These are phyloP conservation scores for Phyllotreta striolata DNA, from an alignment of 2,888 invertebrate genomes.

Conservation along the genomic window DNA sequence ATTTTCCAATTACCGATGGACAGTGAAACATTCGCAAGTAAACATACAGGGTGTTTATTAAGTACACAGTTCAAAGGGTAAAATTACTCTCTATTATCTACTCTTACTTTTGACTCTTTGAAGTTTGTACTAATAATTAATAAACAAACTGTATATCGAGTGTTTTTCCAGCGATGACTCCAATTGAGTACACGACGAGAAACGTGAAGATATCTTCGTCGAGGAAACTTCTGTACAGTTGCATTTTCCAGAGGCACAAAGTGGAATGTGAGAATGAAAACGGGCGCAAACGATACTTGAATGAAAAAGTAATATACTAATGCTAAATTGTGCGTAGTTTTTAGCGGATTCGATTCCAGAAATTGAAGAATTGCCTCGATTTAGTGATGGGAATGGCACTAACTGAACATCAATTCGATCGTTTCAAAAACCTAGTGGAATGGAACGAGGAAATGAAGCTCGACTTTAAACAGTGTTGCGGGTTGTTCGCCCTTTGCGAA, in stretches of 20 bases:
- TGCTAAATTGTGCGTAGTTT: too few species aligned
- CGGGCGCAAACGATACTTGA: constrained; percentile 57
- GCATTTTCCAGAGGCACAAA: constrained; percentile 63
- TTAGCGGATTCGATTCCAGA: constrained; percentile 58
- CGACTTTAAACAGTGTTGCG: constrained; percentile 81
- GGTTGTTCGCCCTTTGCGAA: constrained; percentile 80
- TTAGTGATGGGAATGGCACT: constrained; percentile 73
- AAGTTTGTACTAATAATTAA: too few species aligned
- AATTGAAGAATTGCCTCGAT: constrained; percentile 65
- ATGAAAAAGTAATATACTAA: too few species aligned
- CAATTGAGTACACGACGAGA: constrained; percentile 75
- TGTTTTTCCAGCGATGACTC: constrained; percentile 67
- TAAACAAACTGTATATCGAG: too few species aligned
- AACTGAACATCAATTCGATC: constrained; percentile 61
- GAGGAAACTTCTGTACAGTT: constrained; percentile 66
- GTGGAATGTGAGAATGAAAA: constrained; percentile 52
- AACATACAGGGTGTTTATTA: too few species aligned
- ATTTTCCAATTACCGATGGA: constrained; percentile 80
- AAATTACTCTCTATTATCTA: too few species aligned
- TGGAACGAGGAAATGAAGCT: constrained; percentile 65
- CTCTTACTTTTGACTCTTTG: too few species aligned
- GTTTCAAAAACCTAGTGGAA: constrained; percentile 64
- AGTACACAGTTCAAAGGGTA: too few species aligned
- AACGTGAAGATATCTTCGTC: constrained; percentile 72
- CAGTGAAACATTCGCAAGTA: constrained; percentile 64